A percentile compares a stretch with the other conserved stretches of the same genome.
phyloP scores from a whole-genome alignment of 2,797 vertebrate genomes.

The Bovichtus diacanthus region DNA sequence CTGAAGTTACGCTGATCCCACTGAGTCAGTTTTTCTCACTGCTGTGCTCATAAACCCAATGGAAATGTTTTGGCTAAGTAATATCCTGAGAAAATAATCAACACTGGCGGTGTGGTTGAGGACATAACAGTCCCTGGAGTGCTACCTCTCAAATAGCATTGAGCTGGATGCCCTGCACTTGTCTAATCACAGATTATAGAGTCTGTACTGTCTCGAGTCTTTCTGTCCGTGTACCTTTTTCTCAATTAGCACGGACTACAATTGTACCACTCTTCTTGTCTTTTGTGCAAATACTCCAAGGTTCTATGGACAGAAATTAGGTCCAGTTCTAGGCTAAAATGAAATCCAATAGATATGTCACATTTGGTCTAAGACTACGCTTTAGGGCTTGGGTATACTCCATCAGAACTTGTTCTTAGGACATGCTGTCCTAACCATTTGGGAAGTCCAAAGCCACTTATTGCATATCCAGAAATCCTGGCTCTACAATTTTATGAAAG shows the following conservation, averaged over 20 bases:
- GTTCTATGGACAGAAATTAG: not conserved
- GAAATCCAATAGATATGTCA: not conserved
- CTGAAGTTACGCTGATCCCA: not conserved
- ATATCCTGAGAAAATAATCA: constrained; percentile 5
- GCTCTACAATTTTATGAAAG: not conserved
- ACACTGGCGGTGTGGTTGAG: not conserved
- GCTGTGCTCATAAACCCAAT: not conserved
- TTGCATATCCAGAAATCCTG: not conserved
- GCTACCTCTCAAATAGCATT: constrained; percentile 43
- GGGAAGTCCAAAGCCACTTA: too few species aligned
- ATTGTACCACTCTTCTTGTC: not conserved
- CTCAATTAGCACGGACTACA: constrained; percentile 20
- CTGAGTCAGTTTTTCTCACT: constrained; percentile 2
- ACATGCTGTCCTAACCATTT: too few species aligned
- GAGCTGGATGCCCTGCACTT: constrained; percentile 39
- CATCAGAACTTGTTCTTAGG: not conserved
- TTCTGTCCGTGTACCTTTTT: constrained; percentile 18
- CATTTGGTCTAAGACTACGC: not conserved
- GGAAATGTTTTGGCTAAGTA: not conserved
- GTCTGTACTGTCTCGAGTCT: constrained; percentile 60
- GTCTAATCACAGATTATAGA: constrained; percentile 74
- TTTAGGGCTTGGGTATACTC: not conserved
- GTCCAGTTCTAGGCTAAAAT: not conserved
- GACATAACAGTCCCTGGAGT: constrained; percentile 32
- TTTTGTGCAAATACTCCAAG: not conserved